Evolutionary conservation across 2,888 invertebrate genomes (phyloP), one percentile per base, ranked within the genome.

Genomic region (Melitaea athalia): DNA sequence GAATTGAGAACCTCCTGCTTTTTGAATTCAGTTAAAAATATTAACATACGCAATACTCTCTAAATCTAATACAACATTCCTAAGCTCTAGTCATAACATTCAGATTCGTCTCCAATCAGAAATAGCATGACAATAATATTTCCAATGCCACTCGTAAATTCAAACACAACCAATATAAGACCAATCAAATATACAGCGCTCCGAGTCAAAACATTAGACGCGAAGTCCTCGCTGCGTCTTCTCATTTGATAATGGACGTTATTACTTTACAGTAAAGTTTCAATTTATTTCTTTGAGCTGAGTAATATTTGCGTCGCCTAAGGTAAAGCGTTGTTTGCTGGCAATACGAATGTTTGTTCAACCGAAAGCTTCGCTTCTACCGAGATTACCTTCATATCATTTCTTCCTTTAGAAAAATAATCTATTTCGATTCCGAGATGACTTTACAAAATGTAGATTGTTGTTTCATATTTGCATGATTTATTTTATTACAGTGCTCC

Each of bases 361-460:
- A n/a, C 52, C 42, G 15, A 49, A 57, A 49, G 38, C 57, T 57
- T 38, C 59, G 69, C 68, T 69, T 69, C 70, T 72, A 52, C 69
- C 70, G 64, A 68, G 74, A 76, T 75, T 75, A 76, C 64, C 73
- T 72, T 72, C 69, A 61, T 71, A 69, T 74, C 70, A 73, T 76
- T 24, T 70, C 73, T 75, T 73, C 73, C 75, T 74, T 72, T 69
- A 49, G 42, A 62, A 64, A 71, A 72, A 70, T 64, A 71, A 68
- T 71, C 69, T 65, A 68, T 65, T 72, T 60, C 68, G 53, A 73
- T 72, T 53, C 64, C 53, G 42, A 69, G 68, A 73, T 70, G 65
- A 70, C 63, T 73, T 71, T 70, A 69, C 60, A 70, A 45, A 45
- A 60, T 31, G 52, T 59, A 31, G 33, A 53, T 24, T 11, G 15